Base-by-base conservation (phyloP, 2,888 invertebrate species). In the Tubulanus polymorphus region DNA sequence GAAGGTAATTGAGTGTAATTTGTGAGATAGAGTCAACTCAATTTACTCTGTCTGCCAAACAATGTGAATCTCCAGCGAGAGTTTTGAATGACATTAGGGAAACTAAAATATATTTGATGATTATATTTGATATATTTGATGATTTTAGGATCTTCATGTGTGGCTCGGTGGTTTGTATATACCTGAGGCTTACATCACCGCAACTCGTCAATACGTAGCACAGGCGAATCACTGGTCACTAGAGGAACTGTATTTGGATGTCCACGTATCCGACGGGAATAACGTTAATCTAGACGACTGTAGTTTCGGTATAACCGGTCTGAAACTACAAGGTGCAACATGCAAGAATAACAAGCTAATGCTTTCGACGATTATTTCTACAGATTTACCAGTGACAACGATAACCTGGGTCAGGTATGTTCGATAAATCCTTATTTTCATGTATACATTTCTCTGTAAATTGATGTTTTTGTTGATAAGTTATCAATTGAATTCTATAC, bases 161-260 rank as follows among this genome's bases (percentile, higher is more conserved):
- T 97, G 97, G 97, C 84, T 99, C 49, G 99, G 99, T 53, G 97
- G 99, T 12, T 83, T 99, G 54, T 86, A 99, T 70, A 96, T 96
- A 79, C 96, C 99, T 0, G 99, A 99, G 81, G 99, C 99, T 0
- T 99, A 96, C 79, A 93, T 99, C 65, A 99, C 99, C 0, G 99
- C 99, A 3, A 99, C 97, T 1, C 85, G 99, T 23, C 99, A 99
- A 78, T 96, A 93, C 79, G 94, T 99, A 47, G 97, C 96, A 0
- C 81, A 80, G 67, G 79, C 79, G 46, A 97, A 97, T 79, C 76
- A 77, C 53, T 85, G 84, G 85, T 95, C 97, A 0, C 84, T 99
- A 46, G 99, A 99, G 81, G 97, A 99, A 80, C 84, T 99, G 15
- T 87, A 90, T 65, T 82, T 95, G 60, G 89, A 91, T 80, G 91